Base-by-base conservation (phyloP, 2,113 vertebrate genomes). In the Cyanoliseus patagonus region DNA sequence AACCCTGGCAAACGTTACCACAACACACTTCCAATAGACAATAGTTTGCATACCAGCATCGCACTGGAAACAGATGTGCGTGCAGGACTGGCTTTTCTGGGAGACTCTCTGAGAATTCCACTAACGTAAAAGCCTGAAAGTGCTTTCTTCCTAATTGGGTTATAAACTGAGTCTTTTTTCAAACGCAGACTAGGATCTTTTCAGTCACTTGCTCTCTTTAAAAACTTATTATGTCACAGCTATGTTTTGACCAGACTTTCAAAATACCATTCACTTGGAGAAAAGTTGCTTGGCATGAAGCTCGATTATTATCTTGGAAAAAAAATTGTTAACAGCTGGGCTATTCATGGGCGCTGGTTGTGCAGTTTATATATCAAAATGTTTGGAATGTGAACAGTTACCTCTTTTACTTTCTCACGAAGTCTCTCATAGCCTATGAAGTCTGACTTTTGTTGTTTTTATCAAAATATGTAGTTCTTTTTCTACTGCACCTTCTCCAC, bases 301-400 rank as follows among this genome's bases (percentile, higher is more conserved):
- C 97, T 97, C 98, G 98, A 98, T 98, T 98, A 99, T 99, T 99
- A 99, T 99, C 98, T 98, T 98, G 97, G 16, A 35, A 33, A 17
- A 14, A 74, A 49, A 35, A 52, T 99, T 99, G 98, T 98, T 99
- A 98, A 97, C 98, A 99, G 99, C 98, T 99, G 98, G 95, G 47
- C 97, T 97, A 95, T 98, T 99, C 98, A 97, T 96, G 98, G 98
- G 95, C 86, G 46, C 98, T 97, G 95, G 98, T 98, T 98, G 97
- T 79, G 96, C 95, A 98, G 98, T 99, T 99, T 99, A 98, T 98
- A 92, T 98, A 98, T 98, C 97, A 98, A 98, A 99, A 99, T 97
- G 95, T 98, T 98, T 98, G 98, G 98, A 99, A 99, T 99, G 98
- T 92, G 98, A 98, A 98, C 98, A 99, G 98, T 99, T 98, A 98